These are phyloP conservation scores for Akabosia matsudoensis DNA, from an alignment of 1,140 invertebrate genomes.

Conservation along the genomic window DNA sequence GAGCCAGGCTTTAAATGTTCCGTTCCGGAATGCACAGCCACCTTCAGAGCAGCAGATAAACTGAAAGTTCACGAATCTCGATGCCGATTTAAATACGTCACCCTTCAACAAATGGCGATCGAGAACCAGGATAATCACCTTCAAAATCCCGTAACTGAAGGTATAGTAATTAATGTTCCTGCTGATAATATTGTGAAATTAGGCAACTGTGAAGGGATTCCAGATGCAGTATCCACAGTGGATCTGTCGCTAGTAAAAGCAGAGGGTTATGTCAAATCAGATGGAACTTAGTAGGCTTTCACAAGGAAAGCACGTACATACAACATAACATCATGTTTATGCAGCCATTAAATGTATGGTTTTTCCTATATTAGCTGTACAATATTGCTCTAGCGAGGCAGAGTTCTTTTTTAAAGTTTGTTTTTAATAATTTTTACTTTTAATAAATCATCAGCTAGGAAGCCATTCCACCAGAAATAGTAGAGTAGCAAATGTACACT, in stretches of 20 bases:
- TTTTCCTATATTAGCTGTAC: too few species aligned
- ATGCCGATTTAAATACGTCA: constrained; percentile 16
- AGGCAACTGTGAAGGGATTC: constrained; percentile 8
- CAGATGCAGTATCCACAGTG: constrained; percentile 14
- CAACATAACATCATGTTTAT: too few species aligned
- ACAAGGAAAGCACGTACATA: not conserved
- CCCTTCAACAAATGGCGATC: constrained; percentile 18
- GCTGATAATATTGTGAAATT: not conserved
- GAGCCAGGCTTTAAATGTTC: constrained; percentile 16
- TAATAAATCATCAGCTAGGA: too few species aligned
- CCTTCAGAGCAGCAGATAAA: constrained; percentile 12
- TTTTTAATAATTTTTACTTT: too few species aligned
- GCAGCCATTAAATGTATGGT: too few species aligned
- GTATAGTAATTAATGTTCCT: constrained; percentile 22
- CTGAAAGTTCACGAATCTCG: constrained; percentile 27
- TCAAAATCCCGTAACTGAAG: constrained; percentile 9
- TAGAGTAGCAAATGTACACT: too few species aligned
- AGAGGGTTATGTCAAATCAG: not conserved
- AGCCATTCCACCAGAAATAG: too few species aligned
- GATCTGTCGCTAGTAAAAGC: constrained; percentile 24
- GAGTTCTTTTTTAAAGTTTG: too few species aligned
- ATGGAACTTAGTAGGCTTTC: constrained; percentile 8
- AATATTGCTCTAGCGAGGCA: too few species aligned
- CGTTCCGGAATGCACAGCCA: constrained; percentile 18
- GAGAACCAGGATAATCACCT: constrained; percentile 2